Conservation (phyloP, 2,797 vertebrate genomes). For the Aldrovandia affinis region DNA sequence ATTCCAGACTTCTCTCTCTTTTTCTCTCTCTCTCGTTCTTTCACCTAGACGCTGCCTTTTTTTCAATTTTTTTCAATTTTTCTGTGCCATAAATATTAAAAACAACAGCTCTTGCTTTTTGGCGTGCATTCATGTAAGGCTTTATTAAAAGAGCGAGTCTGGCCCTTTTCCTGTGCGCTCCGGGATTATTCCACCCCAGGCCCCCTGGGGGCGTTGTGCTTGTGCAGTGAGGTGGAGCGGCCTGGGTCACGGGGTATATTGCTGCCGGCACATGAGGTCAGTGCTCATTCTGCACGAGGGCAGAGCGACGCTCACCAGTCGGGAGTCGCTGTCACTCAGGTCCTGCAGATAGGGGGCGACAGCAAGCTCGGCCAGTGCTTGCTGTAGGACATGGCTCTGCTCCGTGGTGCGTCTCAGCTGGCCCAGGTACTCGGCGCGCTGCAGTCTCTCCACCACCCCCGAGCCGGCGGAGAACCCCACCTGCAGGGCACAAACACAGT, state of each 20-base stretch:
- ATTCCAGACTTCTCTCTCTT: conserved; percentile 22
- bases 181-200: conserved; percentile 27
- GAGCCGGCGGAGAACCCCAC: conserved; percentile 58
- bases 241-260: conserved; percentile 6
- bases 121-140: conserved; percentile 61
- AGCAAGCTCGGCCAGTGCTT: conserved; percentile 73
- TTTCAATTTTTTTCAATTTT: conserved; percentile 11
- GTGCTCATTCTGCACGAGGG: conserved; percentile 25
- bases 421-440: conserved; percentile 68
- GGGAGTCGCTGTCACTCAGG: conserved; percentile 63
- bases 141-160: conserved; percentile 62
- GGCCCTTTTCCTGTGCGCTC: conserved; percentile 27
- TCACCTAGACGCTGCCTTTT: conserved; percentile 36
- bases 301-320: conserved; percentile 60
- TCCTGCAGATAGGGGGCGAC: conserved; percentile 75
- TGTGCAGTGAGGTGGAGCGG: neutral
- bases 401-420: conserved; percentile 65
- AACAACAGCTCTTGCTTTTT: conserved; percentile 55
- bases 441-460: conserved; percentile 71
- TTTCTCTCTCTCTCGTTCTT: conserved; percentile 18
- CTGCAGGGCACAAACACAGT: conserved; percentile 54
- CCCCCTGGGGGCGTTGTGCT: neutral
- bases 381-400: conserved; percentile 67
- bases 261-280: conserved; percentile 26
- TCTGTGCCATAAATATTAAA: conserved; percentile 62